Evolutionary conservation across 2,888 invertebrate species (phyloP).

Genomic region (Catotricha subobsoleta): DNA sequence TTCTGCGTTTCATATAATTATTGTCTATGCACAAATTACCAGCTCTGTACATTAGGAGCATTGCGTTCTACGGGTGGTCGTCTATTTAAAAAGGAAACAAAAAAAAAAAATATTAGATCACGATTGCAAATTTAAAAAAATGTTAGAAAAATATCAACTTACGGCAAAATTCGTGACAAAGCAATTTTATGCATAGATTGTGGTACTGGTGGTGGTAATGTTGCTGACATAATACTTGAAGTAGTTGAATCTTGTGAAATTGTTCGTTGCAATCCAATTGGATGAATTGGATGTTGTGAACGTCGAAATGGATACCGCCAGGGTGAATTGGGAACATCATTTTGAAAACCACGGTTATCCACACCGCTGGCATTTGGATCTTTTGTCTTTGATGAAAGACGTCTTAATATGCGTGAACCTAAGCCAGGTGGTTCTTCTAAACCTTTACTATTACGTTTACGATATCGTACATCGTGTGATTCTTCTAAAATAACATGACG

Average conservation of each 20-base stretch:
- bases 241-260: conserved; percentile 35
- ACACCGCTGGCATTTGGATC: conserved; percentile 34
- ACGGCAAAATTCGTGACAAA: conserved; percentile 28
- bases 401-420: conserved; percentile 51
- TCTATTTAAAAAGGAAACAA: neutral
- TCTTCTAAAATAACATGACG: conserved; percentile 81
- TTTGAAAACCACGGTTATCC: conserved; percentile 51
- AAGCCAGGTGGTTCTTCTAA: conserved; percentile 42
- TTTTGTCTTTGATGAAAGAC: conserved; percentile 51
- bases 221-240: conserved; percentile 31
- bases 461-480: conserved; percentile 50
- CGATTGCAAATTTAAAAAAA: neutral
- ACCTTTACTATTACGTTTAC: conserved; percentile 38
- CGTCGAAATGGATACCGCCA: conserved; percentile 50
- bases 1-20: neutral
- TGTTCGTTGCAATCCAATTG: conserved; percentile 34
- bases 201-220: conserved; percentile 33
- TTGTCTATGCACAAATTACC: neutral
- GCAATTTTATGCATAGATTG: conserved; percentile 27
- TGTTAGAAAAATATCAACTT: conserved; percentile 15
- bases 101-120: neutral
- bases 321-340: conserved; percentile 49
- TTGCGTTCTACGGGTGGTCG: neutral
- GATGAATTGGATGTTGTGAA: conserved; percentile 17
- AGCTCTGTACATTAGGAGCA: neutral